Evolutionary conservation across 53 echinoderm and acorn worm genomes (phyloP).

Genomic region (Echinarachnius parma): DNA sequence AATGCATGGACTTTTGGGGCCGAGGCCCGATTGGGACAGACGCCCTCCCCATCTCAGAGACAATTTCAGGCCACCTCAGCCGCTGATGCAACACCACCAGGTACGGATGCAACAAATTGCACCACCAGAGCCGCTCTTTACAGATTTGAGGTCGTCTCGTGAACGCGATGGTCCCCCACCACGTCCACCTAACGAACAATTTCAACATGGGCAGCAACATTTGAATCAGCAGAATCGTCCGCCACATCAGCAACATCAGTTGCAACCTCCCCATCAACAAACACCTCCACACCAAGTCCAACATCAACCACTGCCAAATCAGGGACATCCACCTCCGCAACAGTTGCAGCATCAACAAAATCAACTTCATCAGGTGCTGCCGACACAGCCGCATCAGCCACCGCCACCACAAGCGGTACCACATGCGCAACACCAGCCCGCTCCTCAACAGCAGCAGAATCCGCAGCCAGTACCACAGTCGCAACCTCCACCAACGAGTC

Average conservation of each 20-base stretch:
- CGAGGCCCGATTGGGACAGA: constrained; percentile 6
- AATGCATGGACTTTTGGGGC: constrained; percentile 9
- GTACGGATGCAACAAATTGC: neutral
- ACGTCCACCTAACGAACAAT: neutral
- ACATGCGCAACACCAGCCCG: constrained; percentile 6
- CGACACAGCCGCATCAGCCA: neutral
- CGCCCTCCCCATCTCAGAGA: constrained; percentile 17
- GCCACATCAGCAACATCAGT: neutral
- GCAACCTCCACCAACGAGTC: neutral
- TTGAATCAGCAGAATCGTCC: constrained; percentile 1
- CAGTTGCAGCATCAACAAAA: neutral
- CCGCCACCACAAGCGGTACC: constrained; percentile 6
- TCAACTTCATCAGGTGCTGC: neutral
- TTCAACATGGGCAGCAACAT: neutral
- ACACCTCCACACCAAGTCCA: constrained; percentile 1
- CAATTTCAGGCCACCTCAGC: constrained; percentile 15
- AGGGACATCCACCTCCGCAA: neutral
- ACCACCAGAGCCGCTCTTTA: neutral
- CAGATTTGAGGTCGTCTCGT: no score
- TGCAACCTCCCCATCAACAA: constrained; percentile 10
- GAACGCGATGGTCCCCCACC: neutral
- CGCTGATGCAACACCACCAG: constrained; percentile 16
- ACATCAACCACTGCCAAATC: constrained; percentile 2
- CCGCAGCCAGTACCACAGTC: constrained; percentile 5
- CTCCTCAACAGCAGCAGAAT: constrained; percentile 5